Conservation (phyloP, 2,888 invertebrate species). For the Nomada fabriciana region DNA sequence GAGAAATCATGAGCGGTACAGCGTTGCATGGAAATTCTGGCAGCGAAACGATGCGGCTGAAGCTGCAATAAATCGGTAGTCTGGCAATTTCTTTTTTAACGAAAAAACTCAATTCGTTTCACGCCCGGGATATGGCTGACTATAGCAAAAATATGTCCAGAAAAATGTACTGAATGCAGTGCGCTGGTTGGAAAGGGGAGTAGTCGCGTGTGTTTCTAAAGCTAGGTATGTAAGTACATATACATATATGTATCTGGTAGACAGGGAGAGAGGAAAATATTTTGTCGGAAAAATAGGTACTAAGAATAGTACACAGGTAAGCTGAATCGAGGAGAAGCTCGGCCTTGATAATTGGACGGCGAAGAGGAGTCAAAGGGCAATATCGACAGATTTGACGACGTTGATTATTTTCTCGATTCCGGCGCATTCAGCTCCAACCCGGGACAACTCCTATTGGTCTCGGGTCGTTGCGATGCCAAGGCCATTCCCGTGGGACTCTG, state of each 20-base stretch:
- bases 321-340: too few relatives aligned
- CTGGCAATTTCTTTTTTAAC: background rate
- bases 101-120: background rate
- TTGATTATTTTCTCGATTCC: constrained; percentile 57
- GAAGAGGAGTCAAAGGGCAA: constrained; percentile 22
- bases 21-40: background rate
- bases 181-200: background rate
- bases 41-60: background rate
- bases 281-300: too few relatives aligned
- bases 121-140: background rate
- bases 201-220: background rate
- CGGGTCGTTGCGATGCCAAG: constrained; percentile 52
- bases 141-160: background rate
- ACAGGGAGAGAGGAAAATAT: too few relatives aligned
- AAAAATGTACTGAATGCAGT: background rate
- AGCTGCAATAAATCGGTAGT: background rate
- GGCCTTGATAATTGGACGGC: constrained; percentile 2
- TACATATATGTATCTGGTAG: too few relatives aligned
- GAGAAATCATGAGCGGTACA: constrained; percentile 36
- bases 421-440: constrained; percentile 33
- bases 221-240: too few relatives aligned
- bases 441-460: constrained; percentile 25
- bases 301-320: too few relatives aligned
- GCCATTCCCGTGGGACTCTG: constrained; percentile 63
- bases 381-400: constrained; percentile 43